Base-by-base conservation (phyloP, 30 jellyfish, hydroid and myxozoan species). In the Calvadosia cruxmelitensis region DNA sequence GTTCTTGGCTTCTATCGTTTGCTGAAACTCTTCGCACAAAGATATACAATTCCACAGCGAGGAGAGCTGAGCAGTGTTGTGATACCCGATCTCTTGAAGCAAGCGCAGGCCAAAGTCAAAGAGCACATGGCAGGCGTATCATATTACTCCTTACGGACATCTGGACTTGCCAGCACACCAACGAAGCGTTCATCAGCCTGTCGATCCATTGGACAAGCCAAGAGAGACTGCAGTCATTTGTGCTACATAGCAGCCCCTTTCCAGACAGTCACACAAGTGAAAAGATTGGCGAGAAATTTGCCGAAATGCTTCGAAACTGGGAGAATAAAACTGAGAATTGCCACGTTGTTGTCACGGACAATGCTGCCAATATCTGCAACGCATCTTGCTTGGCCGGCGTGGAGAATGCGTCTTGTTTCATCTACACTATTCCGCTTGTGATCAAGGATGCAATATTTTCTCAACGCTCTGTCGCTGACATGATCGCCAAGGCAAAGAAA, bases 311-410 rank as follows among this genome's bases (percentile, higher is more conserved):
- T 63, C 29, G 34, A 2, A 82, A 61, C 31, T 79, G 79, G 80
- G 64, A 80, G 27, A 79, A 63, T 65, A 82, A 79, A 20, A 75
- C 50, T 29, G 42, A 32, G 73, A 68, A 78, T 3, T 53, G 77
- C 42, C 91, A 82, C 67, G 65, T 67, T 74, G 52, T 82, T 76
- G 84, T 75, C 33, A 78, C 78, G 66, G 94, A 81, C 74, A 79
- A 84, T 69, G 84, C 94, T 32, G 57, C 90, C 31, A 82, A 73
- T 50, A 74, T 82, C 29, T 80, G 68, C 20, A 78, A 73, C 31
- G 74, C 72, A 30, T 72, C 68, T 15, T 42, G 15, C 20, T 73
- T 67, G 1, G 61, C 94, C 29, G 82, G 72, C 52, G 48, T 72
- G 64, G 78, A 51, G 26, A 66, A 80, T 33, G 51, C 72, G 50